Evolutionary conservation across 2,113 vertebrate genomes (phyloP).

Genomic region (Marmota monax): DNA sequence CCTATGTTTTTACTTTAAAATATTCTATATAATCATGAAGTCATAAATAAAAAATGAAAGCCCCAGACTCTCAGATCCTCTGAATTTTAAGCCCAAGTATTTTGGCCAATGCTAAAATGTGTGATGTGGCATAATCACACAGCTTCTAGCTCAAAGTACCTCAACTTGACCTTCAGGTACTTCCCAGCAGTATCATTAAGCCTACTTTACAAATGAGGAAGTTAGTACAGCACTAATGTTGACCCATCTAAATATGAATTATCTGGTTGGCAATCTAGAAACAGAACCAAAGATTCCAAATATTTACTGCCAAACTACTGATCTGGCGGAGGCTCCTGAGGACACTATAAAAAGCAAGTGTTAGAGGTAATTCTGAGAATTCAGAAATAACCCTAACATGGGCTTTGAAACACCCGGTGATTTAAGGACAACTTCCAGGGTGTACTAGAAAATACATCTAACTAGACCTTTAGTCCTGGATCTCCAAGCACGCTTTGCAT

Average conservation of each 20-base stretch:
- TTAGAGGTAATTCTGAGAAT: not conserved
- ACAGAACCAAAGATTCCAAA: constrained; percentile 40
- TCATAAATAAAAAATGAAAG: constrained; percentile 32
- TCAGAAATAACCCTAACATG: not conserved
- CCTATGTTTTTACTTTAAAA: not conserved
- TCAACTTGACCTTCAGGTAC: constrained; percentile 31
- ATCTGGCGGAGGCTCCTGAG: not conserved
- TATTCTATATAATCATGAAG: not conserved
- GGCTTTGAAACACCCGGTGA: not conserved
- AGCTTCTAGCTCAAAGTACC: constrained; percentile 46
- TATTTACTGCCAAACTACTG: constrained; percentile 51
- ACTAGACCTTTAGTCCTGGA: not conserved
- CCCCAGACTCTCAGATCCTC: not conserved
- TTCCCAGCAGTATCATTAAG: constrained; percentile 26
- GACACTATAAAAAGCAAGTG: not conserved
- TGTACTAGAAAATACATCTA: not conserved
- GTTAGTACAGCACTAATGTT: not conserved
- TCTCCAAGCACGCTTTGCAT: not conserved
- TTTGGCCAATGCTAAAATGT: not conserved
- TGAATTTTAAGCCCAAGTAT: constrained; percentile 44
- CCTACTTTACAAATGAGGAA: constrained; percentile 52
- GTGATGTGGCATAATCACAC: not conserved
- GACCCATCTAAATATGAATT: constrained; percentile 50
- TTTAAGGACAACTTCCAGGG: not conserved
- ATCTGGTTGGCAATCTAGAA: constrained; percentile 52